Percentiles rank a stretch among this genome's conserved stretches.
Conservation (phyloP, 2,797 vertebrate species). For the Hippopotamyrus pictus region DNA sequence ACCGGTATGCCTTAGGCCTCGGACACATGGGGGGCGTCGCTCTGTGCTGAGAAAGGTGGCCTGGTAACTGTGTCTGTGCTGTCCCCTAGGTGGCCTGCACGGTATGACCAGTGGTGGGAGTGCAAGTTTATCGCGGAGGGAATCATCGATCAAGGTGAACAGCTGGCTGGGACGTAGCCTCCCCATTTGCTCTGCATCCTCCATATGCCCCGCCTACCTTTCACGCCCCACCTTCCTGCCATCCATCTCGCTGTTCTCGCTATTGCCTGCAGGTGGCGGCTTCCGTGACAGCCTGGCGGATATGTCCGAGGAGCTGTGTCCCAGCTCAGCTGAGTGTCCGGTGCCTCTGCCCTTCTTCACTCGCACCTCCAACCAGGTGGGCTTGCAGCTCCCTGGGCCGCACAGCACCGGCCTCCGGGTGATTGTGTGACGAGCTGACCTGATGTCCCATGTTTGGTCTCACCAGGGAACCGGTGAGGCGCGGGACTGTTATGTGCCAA, state of each 20-base stretch:
- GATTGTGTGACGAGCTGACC: not conserved
- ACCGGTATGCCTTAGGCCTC: slow-evolving; percentile 63
- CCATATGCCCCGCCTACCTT: not conserved
- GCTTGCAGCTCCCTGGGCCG: not conserved
- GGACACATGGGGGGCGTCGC: not conserved
- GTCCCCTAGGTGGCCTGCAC: slow-evolving; percentile 79
- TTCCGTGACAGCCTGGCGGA: slow-evolving; percentile 95
- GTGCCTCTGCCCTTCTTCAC: slow-evolving; percentile 91
- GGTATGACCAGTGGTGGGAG: slow-evolving; percentile 98
- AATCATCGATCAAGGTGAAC: slow-evolving; percentile 90
- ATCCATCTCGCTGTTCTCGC: not conserved
- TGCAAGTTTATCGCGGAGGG: slow-evolving; percentile 98
- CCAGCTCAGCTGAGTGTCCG: slow-evolving; percentile 83
- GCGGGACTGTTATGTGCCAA: slow-evolving; percentile 92
- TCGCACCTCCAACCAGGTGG: slow-evolving; percentile 90
- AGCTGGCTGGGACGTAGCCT: not conserved
- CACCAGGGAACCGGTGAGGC: slow-evolving; percentile 84
- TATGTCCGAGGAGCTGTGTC: slow-evolving; percentile 97
- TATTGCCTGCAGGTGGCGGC: slow-evolving; percentile 67
- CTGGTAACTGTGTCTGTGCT: not conserved
- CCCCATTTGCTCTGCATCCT: not conserved
- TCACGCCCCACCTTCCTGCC: not conserved
- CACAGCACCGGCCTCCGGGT: not conserved
- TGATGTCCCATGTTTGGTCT: not conserved
- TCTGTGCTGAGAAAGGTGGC: not conserved